These are phyloP conservation scores for Cyrtorhinus lividipennis DNA, from an alignment of 1,140 invertebrate genomes.

Conservation along the genomic window DNA sequence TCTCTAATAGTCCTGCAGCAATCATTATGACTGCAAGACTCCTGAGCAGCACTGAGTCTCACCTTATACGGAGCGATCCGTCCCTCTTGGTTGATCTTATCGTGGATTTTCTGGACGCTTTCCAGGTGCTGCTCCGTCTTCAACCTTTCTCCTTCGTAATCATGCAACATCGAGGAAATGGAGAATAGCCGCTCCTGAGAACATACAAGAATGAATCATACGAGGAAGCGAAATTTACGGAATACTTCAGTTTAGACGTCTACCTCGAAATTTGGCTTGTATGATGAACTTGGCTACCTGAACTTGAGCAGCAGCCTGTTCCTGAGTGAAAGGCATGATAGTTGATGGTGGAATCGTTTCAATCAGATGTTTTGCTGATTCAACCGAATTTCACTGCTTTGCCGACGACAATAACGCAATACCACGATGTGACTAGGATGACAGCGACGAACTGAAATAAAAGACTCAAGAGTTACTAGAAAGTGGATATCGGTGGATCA, in stretches of 20 bases:
- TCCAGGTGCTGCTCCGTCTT: conserved; percentile 64
- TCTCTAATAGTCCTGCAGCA: no score
- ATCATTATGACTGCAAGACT: no score
- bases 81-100: conserved; percentile 51
- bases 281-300: conserved; percentile 33
- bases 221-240: not conserved
- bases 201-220: not conserved
- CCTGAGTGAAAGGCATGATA: conserved; percentile 64
- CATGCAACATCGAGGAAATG: conserved; percentile 56
- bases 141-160: conserved; percentile 62
- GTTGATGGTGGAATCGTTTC: no score
- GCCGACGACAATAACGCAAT: conserved; percentile 25
- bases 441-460: conserved; percentile 25
- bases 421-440: conserved; percentile 26
- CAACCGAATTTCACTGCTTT: conserved; percentile 17
- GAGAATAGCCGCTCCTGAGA: conserved; percentile 59
- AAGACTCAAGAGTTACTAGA: no score
- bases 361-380: conserved; percentile 20
- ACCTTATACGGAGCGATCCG: conserved; percentile 24
- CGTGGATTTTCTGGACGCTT: conserved; percentile 62
- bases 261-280: not conserved
- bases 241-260: no score
- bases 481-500: no score
- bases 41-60: no score
- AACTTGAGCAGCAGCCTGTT: conserved; percentile 59